Conservation (phyloP, 2,113 vertebrate species). For the Petaurus breviceps region DNA sequence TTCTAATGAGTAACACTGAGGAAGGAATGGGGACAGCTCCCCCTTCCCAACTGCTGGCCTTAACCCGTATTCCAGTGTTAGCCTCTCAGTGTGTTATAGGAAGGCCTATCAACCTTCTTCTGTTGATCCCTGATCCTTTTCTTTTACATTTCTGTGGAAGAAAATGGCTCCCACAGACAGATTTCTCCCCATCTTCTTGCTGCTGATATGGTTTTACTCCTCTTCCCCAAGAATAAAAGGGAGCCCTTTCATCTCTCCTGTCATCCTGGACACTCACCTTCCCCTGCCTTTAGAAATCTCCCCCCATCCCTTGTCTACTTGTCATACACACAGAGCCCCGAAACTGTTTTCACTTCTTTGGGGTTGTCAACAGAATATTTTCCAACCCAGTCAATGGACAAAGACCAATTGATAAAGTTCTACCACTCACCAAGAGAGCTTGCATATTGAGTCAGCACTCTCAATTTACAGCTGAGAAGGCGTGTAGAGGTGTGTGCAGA, state of each 20-base stretch:
- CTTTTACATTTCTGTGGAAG: not conserved
- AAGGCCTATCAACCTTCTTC: not conserved
- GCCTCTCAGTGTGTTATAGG: not conserved
- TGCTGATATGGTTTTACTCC: not conserved
- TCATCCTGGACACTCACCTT: not conserved
- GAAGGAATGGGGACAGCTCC: not conserved
- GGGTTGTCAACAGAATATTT: not conserved
- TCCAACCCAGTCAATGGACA: not conserved
- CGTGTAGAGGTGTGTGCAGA: not conserved
- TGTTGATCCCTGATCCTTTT: not conserved
- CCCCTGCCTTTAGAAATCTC: not conserved
- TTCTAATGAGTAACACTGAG: not conserved
- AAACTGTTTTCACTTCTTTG: not conserved
- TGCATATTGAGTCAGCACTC: not conserved
- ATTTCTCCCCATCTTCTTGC: not conserved
- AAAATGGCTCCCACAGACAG: not conserved
- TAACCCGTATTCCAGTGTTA: not conserved
- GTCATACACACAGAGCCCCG: not conserved
- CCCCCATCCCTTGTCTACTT: not conserved
- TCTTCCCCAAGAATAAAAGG: not conserved
- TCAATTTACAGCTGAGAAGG: not conserved
- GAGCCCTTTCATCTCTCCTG: not conserved
- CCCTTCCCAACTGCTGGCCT: not conserved
- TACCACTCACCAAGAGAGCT: not conserved
- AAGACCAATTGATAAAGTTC: not conserved